Evolutionary conservation across 1,140 invertebrate species (phyloP).

Genomic region (Pristionchus pacificus): DNA sequence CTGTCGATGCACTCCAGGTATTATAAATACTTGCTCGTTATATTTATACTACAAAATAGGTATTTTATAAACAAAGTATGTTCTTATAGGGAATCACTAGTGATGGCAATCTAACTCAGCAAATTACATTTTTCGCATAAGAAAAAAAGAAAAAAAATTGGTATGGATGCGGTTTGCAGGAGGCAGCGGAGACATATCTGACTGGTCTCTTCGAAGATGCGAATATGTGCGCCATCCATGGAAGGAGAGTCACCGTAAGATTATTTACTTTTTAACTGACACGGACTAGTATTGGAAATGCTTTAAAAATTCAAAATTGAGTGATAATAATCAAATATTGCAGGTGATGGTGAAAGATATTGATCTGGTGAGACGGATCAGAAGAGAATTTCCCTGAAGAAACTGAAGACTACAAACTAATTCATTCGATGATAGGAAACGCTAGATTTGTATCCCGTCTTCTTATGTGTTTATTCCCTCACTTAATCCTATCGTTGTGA

Average conservation of each 20-base stretch:
- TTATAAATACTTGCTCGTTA: too few species aligned
- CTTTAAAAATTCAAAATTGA: too few species aligned
- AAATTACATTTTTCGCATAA: neutral
- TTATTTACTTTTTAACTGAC: neutral
- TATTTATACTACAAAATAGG: too few species aligned
- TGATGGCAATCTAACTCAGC: neutral
- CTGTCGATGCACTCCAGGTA: neutral
- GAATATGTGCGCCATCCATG: conserved; percentile 32
- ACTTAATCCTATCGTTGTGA: too few species aligned
- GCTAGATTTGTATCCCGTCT: too few species aligned
- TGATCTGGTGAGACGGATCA: neutral
- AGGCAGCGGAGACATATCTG: conserved; percentile 26
- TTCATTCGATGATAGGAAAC: too few species aligned
- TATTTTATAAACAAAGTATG: neutral
- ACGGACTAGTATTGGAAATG: neutral
- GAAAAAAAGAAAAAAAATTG: too few species aligned
- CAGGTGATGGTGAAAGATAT: neutral
- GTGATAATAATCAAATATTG: too few species aligned
- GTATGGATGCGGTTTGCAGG: too few species aligned
- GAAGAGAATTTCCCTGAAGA: too few species aligned
- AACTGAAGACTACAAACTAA: too few species aligned
- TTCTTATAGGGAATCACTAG: neutral
- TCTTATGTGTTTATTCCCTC: too few species aligned
- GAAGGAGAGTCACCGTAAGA: conserved; percentile 28
- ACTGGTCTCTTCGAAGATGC: conserved; percentile 29